Percentiles rank a stretch among this genome's conserved stretches.
These are phyloP conservation scores for Drosophila kohkoa DNA, from an alignment of 1,140 invertebrate genomes.

Conservation along the genomic window DNA sequence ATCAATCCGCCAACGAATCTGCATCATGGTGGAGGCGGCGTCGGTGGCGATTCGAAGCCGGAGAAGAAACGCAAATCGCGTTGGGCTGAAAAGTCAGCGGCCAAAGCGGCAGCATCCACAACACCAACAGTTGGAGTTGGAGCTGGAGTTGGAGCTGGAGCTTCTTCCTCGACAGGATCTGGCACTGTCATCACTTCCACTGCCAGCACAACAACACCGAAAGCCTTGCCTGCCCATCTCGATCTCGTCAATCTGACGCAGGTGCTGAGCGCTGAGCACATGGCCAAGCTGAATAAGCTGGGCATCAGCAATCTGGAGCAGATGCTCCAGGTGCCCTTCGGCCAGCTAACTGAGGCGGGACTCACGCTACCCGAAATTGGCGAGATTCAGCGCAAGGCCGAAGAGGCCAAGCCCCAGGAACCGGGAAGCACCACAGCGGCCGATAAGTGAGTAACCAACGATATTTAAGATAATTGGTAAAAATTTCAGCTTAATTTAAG, in stretches of 20 bases:
- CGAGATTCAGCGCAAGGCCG: conserved; percentile 87
- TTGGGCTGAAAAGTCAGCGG: conserved; percentile 85
- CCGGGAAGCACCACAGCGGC: not conserved
- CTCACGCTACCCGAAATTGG: conserved; percentile 87
- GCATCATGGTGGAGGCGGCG: conserved; percentile 6
- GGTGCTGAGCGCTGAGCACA: conserved; percentile 86
- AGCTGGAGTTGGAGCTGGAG: not conserved
- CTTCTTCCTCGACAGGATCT: not conserved
- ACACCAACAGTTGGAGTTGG: not conserved
- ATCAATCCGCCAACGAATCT: conserved; percentile 70
- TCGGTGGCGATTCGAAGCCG: conserved; percentile 59
- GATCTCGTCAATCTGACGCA: conserved; percentile 86
- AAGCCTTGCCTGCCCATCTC: conserved; percentile 78
- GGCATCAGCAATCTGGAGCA: conserved; percentile 87
- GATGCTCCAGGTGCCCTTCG: conserved; percentile 86
- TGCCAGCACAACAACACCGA: conserved; percentile 11
- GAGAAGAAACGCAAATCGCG: conserved; percentile 87
- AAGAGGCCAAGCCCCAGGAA: conserved; percentile 48
- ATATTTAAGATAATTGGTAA: too few relatives aligned
- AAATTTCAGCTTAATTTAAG: too few relatives aligned
- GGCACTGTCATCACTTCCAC: not conserved
- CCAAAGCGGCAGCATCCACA: conserved; percentile 15
- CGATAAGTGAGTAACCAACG: too few relatives aligned
- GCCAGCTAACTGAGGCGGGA: conserved; percentile 87
- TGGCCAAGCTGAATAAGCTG: conserved; percentile 86